Evolutionary conservation across 2,113 vertebrate species (phyloP).

Genomic region (Agapornis roseicollis): DNA sequence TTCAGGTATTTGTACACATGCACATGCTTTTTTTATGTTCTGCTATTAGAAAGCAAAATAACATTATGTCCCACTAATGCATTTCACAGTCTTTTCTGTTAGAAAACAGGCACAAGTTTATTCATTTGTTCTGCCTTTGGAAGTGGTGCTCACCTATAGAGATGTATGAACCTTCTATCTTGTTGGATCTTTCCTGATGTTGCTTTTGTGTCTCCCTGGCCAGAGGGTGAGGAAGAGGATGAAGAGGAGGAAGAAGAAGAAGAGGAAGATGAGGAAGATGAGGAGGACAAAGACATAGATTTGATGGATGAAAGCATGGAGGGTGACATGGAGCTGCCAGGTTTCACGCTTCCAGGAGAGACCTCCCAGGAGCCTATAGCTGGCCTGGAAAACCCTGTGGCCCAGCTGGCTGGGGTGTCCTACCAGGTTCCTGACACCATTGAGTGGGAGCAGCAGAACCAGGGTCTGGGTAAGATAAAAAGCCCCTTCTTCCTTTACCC

Average conservation of each 20-base stretch:
- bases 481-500: not conserved
- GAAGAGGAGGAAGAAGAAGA: conserved; percentile 85
- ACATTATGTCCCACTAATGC: not conserved
- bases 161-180: not conserved
- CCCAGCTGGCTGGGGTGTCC: conserved; percentile 73
- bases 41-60: not conserved
- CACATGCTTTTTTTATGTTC: not conserved
- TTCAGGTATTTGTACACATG: not conserved
- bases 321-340: conserved; percentile 78
- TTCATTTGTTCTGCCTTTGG: not conserved
- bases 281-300: conserved; percentile 85
- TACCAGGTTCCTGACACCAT: conserved; percentile 84
- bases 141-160: not conserved
- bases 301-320: conserved; percentile 83
- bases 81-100: not conserved
- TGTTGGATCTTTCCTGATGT: not conserved
- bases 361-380: conserved; percentile 81
- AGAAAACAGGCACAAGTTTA: not conserved
- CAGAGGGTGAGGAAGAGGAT: conserved; percentile 81
- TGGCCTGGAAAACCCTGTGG: conserved; percentile 53
- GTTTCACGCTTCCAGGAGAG: conserved; percentile 75
- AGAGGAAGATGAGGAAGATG: conserved; percentile 87
- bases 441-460: conserved; percentile 92
- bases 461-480: conserved; percentile 87
- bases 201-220: conserved; percentile 1